Evolutionary conservation across 2,888 invertebrate species (phyloP), one percentile per base, ranked within the genome.

Genomic region (Brachylomia viminalis): DNA sequence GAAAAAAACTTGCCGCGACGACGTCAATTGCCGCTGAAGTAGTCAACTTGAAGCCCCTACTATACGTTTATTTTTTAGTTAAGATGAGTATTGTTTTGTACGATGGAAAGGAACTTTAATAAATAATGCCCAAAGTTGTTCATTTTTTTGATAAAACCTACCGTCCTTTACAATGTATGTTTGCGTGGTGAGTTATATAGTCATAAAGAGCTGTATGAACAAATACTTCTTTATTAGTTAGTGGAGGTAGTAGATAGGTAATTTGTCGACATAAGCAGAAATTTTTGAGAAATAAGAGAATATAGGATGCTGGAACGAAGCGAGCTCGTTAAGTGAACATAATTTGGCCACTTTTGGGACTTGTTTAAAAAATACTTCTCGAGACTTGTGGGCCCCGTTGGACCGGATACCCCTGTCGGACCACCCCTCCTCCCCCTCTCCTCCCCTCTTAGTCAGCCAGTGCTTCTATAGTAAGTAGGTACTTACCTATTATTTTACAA

Each of bases 1-100:
- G 93, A 93, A 92, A 94, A 94, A 93, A 95, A 94, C 85, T 88
- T 74, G 83, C 71, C 86, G 82, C 91, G 93, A 82, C 91, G 87
- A 81, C 93, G 91, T 86, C 92, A 87, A 64, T 89, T 93, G 82
- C 93, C 93, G 3, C 77, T 80, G 67, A 67, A 83, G 62, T 86
- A 87, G 77, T 75, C 58, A 62, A 49, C 65, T 64, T 58, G 45
- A 77, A 69, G 47, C 11, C 54, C 45, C 38, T 76, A 68, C 7
- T 84, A 64, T 66, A 74, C 72, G 69, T 66, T 72, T 86, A 75
- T 76, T 54, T 62, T 77, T 69, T 70, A 59, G 45, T 88, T 79
- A 68, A 79, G 20, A 72, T 80, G 23, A 64, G 66, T 66, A 75
- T 86, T 70, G 59, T 77, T 72, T 79, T 75, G 33, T 64, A 70